Evolutionary conservation across 2,888 invertebrate genomes (phyloP), one percentile per base, ranked within the genome.

Genomic region (Xestia xanthographa): DNA sequence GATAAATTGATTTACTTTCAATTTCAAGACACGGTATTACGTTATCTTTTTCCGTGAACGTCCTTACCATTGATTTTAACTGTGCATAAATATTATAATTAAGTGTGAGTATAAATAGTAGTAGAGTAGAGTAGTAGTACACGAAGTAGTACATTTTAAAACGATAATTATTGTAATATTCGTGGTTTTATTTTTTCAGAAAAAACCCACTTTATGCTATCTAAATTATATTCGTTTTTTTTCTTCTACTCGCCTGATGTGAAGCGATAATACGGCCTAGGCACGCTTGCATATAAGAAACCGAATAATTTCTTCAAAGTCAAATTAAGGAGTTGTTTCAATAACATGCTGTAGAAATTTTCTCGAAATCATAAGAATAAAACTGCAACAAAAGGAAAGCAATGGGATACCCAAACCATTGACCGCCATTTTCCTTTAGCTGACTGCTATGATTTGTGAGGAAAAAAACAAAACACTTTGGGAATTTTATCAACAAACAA

Each of bases 401-500:
- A 71, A 71, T 26, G n/a, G 14, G 43, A 43, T 43, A 9, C 12
- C 73, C 43, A 56, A 34, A 8, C 29, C 34, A 43, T 5, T 53
- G 14, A 20, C 17, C 29, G 34, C 72, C 53, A 34, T 34, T 72
- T 73, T 72, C 29, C 29, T n/a, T 29, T 22, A 72, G 38, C 14
- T 43, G 43, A 58, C 43, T 48, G 14, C 8, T 71, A 34, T 48
- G 38, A 67, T 67, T 53, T 72, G 2, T 12, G 5, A 60, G 60
- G 38, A 29, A 72, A 41, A 70, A 71, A 26, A 43, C 43, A 26
- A 34, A 70, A 66, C n/a, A 45, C 29, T 22, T 34, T 4, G 17
- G 43, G 29, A 70, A 45, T 66, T 38, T 68, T 20, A 38, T 5
- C 38, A 38, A 72, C 43, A 60, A 60, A 72, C 17, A 53, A 43